Evolutionary conservation across 2,113 vertebrate species (phyloP), one percentile per base, ranked within the genome.

Genomic region (Recurvirostra avosetta): DNA sequence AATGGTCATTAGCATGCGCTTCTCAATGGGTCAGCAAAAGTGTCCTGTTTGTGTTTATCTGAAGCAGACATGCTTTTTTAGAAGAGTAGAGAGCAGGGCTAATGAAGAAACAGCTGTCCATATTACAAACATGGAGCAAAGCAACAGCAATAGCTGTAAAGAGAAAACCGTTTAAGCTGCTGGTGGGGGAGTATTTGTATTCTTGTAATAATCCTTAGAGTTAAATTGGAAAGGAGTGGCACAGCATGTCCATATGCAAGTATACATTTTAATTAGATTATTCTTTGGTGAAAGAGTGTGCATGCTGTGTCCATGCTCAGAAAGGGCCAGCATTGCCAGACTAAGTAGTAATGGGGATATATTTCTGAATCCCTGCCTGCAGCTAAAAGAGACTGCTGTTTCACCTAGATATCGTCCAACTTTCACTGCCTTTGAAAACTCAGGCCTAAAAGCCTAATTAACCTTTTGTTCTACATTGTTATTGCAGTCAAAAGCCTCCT

Each of bases 191-290:
- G 19, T 38, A 65, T 90, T 90, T 3, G 4, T 92, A 26, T 76
- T 92, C 29, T 73, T 47, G 25, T 68, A 68, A 50, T 53, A 78
- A 90, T 49, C 43, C 30, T 72, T 89, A 23, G 25, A 81, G 32
- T 75, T 82, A 68, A 72, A 87, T 79, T 87, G 47, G n/a, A 92
- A 73, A 55, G 53, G 38, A 86, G 22, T 50, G 38, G 71, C 78
- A 70, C 74, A 90, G 74, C 74, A 70, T 73, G 71, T 82, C 88
- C 45, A n/a, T 88, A 78, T 84, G 65, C 43, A 81, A 93, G 91
- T 77, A 82, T 88, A 81, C 9, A 9, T 92, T 92, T 92, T 93
- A 93, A 96, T 96, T 76, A 92, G 91, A 84, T 95, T 96, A 75
- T 88, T 77, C 47, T 76, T 72, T 91, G 59, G 68, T 90, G 61